These are phyloP conservation scores for Alosa alosa DNA, from an alignment of 2,113 vertebrate genomes.

Conservation along the genomic window DNA sequence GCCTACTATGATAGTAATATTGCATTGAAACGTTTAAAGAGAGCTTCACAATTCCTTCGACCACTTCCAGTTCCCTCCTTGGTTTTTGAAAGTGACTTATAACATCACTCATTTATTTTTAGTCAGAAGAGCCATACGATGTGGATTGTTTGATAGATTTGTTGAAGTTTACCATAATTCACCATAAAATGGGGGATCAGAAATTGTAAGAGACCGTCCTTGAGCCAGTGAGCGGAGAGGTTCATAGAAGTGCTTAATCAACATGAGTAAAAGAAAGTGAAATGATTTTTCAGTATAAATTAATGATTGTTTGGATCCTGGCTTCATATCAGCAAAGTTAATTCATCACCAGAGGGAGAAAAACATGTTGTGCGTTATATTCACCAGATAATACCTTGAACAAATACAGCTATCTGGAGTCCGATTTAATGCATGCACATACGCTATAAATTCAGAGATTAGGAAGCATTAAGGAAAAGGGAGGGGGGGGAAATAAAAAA, in stretches of 20 bases:
- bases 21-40: too few species aligned
- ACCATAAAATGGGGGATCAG: too few species aligned
- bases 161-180: not conserved
- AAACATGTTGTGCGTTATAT: not conserved
- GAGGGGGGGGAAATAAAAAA: not conserved
- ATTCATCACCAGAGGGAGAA: not conserved
- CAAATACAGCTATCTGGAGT: not conserved
- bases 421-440: not conserved
- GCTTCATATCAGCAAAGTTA: not conserved
- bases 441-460: conserved; percentile 9
- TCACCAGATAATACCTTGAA: not conserved
- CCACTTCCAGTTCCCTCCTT: too few species aligned
- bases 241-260: too few species aligned
- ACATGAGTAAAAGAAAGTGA: too few species aligned
- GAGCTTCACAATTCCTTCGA: too few species aligned
- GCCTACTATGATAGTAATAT: too few species aligned
- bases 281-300: not conserved
- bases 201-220: not conserved
- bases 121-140: not conserved
- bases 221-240: too few species aligned
- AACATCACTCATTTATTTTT: too few species aligned
- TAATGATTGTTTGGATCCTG: not conserved
- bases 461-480: conserved; percentile 20
- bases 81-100: too few species aligned
- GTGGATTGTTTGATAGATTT: not conserved